Evolutionary conservation across 2,888 invertebrate species (phyloP), one percentile per base, ranked within the genome.

Genomic region (Creontiades dilutus): DNA sequence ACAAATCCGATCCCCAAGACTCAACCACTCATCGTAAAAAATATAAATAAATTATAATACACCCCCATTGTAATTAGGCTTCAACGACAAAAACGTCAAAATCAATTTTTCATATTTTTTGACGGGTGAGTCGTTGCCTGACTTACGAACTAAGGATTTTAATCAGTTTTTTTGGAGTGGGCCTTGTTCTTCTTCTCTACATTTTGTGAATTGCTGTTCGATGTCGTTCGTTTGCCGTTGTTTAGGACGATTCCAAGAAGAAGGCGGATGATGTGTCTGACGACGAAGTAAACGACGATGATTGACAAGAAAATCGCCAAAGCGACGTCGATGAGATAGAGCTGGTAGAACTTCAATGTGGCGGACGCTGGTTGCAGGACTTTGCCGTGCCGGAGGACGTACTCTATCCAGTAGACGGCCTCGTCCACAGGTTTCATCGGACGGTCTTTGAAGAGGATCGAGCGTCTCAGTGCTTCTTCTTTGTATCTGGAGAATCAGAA

Each of bases 401-500:
- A 80, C 46, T 80, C 80, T 11, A 80, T 80, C 80, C 68, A 68
- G 68, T 68, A 68, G 19, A 68, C 68, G 11, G 80, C 80, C 13
- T 80, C 80, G 80, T 80, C 80, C n/a, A 80, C 80, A 5, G 80
- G 80, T 48, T 80, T 80, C 80, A 80, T 80, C 19, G 46, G 80
- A 11, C 80, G 80, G 46, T 80, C 80, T 48, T 46, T 80, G 80
- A 80, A 80, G n/a, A 80, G 16, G 46, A 80, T 37, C 19, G 80
- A 80, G 0, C 80, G 80, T 19, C 19, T 80, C 16, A 9, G 3
- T 4, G 80, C 80, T 48, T 80, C 46, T 48, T 80, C 80, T 19
- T 80, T 80, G 28, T 80, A 80, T 7, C 80, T 80, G 19, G 13
- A 75, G 14, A 52, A 52, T 52, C 3, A 52, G 2, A 52, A 37